phyloP scores from a whole-genome alignment of 2,888 invertebrate genomes.

The Drosophila nigricruria region DNA sequence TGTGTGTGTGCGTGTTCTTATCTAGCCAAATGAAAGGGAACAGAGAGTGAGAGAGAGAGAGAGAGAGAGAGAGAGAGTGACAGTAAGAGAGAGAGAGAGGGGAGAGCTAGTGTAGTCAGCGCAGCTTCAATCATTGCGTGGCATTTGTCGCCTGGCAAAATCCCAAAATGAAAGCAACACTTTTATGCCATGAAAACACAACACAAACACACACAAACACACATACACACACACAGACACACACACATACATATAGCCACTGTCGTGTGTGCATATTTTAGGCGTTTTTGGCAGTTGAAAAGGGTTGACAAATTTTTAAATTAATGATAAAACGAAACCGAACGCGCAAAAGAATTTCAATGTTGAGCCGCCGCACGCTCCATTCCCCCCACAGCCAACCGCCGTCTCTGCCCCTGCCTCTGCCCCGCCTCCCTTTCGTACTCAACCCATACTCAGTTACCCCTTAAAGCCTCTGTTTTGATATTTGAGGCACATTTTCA shows the following conservation, averaged over 20 bases:
- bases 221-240: background rate
- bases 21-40: slow-evolving; percentile 15
- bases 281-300: slow-evolving; percentile 70
- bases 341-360: slow-evolving; percentile 53
- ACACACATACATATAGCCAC: background rate
- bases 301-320: slow-evolving; percentile 78
- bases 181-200: slow-evolving; percentile 24
- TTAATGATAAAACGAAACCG: slow-evolving; percentile 69
- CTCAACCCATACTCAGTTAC: background rate
- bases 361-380: slow-evolving; percentile 3
- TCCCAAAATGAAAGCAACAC: slow-evolving; percentile 51
- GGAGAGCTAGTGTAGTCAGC: background rate
- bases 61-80: background rate
- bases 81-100: background rate
- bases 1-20: slow-evolving; percentile 6
- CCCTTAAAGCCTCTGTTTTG: background rate
- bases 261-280: slow-evolving; percentile 23
- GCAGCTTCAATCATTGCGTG: slow-evolving; percentile 40
- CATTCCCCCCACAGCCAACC: background rate
- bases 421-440: too few relatives aligned
- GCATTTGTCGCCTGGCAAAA: slow-evolving; percentile 30
- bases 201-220: slow-evolving; percentile 1
- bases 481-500: slow-evolving; percentile 8
- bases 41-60: too few relatives aligned
- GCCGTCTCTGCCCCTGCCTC: background rate